Percentiles rank a stretch among this genome's conserved stretches.
Conservation (phyloP, 1,140 invertebrate species). For the Onthophagus taurus region DNA sequence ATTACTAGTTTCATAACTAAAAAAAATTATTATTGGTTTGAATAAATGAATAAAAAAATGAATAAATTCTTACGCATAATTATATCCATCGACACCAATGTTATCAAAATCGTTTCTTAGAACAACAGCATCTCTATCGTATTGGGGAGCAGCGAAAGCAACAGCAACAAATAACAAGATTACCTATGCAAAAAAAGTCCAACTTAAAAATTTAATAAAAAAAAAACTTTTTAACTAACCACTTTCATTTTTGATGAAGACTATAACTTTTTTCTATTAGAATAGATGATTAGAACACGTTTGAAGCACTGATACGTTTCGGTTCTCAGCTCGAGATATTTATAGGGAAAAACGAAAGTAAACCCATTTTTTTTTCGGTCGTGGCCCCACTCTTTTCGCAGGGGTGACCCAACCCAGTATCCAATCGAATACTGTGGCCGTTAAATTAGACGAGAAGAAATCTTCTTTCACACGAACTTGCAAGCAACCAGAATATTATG, state of each 20-base stretch:
- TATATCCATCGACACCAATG: constrained; percentile 38
- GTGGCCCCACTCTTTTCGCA: too few relatives aligned
- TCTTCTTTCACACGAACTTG: too few relatives aligned
- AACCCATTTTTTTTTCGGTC: too few relatives aligned
- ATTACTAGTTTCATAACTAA: constrained; percentile 57
- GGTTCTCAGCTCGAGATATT: too few relatives aligned
- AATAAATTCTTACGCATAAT: constrained; percentile 40
- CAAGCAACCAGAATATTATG: too few relatives aligned
- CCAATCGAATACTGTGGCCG: too few relatives aligned
- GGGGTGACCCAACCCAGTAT: too few relatives aligned
- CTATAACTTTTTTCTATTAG: too few relatives aligned
- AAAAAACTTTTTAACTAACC: constrained; percentile 7
- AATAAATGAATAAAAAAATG: neutral
- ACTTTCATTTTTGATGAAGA: constrained; percentile 12
- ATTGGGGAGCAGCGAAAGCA: constrained; percentile 34
- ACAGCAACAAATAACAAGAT: constrained; percentile 28
- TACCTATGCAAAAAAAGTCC: constrained; percentile 17
- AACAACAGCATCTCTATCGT: constrained; percentile 29
- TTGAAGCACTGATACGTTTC: too few relatives aligned
- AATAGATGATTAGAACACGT: too few relatives aligned
- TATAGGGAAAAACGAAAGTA: too few relatives aligned
- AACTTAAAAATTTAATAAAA: neutral
- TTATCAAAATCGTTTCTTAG: constrained; percentile 37
- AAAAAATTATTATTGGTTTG: constrained; percentile 16
- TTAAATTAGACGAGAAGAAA: too few relatives aligned